Evolutionary conservation across 2,888 invertebrate genomes (phyloP).

Genomic region (Rhingia campestris): DNA sequence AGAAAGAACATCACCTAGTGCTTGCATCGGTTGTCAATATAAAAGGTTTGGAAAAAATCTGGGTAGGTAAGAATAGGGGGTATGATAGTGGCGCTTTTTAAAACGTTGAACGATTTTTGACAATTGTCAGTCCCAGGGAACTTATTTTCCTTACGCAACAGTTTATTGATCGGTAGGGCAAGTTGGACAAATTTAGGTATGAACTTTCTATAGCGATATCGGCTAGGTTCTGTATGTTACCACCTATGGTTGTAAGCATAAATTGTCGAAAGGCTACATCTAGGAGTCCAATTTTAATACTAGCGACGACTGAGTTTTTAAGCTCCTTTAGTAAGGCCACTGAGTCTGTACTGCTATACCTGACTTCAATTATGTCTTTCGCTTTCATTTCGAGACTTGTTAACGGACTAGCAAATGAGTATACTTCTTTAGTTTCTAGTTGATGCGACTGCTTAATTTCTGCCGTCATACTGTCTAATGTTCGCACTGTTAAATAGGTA

Average conservation of each 20-base stretch:
- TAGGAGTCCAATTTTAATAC: neutral
- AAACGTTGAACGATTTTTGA: neutral
- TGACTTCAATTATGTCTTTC: too few relatives aligned
- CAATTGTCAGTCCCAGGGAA: neutral
- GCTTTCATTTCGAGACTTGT: too few relatives aligned
- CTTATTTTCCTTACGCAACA: neutral
- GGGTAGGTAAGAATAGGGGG: conserved; percentile 43
- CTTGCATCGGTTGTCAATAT: conserved; percentile 67
- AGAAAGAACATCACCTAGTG: too few relatives aligned
- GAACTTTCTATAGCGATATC: neutral
- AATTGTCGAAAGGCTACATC: conserved; percentile 14
- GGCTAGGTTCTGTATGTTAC: neutral
- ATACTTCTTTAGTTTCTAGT: too few relatives aligned
- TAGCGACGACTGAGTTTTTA: neutral
- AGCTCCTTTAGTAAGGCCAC: too few relatives aligned
- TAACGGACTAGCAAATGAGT: too few relatives aligned
- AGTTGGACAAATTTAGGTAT: too few relatives aligned
- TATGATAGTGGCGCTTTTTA: neutral
- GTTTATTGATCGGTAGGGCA: neutral
- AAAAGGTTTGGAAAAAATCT: conserved; percentile 61
- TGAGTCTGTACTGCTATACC: too few relatives aligned
- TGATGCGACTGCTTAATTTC: too few relatives aligned
- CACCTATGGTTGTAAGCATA: neutral
- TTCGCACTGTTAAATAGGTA: too few relatives aligned
- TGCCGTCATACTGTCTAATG: too few relatives aligned